Evolutionary conservation across 2,113 vertebrate species (phyloP).

Genomic region (Brachirus orientalis): DNA sequence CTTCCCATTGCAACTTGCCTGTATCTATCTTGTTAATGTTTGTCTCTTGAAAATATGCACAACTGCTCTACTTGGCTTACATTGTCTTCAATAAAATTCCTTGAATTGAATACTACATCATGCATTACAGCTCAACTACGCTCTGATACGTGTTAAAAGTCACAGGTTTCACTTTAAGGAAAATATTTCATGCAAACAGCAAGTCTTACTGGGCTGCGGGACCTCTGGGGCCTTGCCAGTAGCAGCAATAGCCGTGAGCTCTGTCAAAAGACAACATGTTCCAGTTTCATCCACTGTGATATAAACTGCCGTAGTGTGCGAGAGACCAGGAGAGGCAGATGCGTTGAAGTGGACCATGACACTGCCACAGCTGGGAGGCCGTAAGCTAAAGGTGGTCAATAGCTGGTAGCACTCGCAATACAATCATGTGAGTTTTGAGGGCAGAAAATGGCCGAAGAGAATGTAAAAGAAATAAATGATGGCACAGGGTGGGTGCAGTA

Average conservation of each 20-base stretch:
- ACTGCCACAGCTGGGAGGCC: constrained; percentile 45
- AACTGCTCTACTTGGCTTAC: too few species aligned
- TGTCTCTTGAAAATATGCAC: too few species aligned
- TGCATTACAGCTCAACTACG: too few species aligned
- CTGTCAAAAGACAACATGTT: constrained; percentile 82
- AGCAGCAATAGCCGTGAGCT: constrained; percentile 66
- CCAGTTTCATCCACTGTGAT: constrained; percentile 61
- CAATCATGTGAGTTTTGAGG: constrained; percentile 24
- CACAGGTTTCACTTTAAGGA: constrained; percentile 10
- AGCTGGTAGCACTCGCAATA: constrained; percentile 54
- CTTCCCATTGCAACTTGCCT: too few species aligned
- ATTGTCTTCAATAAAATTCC: too few species aligned
- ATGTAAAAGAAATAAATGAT: constrained; percentile 7
- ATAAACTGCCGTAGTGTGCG: constrained; percentile 31
- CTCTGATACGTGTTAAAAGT: not conserved
- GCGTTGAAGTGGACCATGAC: constrained; percentile 25
- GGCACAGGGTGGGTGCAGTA: not conserved
- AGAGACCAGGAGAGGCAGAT: constrained; percentile 43
- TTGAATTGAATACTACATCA: too few species aligned
- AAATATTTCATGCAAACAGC: constrained; percentile 67
- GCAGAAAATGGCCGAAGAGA: constrained; percentile 12
- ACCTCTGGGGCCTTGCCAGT: constrained; percentile 70
- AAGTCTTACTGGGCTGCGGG: constrained; percentile 78
- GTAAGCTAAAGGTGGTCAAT: constrained; percentile 57
- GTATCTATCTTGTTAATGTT: too few species aligned